Evolutionary conservation across 2,113 vertebrate species (phyloP).

Genomic region (Ivindomyrus marchei): DNA sequence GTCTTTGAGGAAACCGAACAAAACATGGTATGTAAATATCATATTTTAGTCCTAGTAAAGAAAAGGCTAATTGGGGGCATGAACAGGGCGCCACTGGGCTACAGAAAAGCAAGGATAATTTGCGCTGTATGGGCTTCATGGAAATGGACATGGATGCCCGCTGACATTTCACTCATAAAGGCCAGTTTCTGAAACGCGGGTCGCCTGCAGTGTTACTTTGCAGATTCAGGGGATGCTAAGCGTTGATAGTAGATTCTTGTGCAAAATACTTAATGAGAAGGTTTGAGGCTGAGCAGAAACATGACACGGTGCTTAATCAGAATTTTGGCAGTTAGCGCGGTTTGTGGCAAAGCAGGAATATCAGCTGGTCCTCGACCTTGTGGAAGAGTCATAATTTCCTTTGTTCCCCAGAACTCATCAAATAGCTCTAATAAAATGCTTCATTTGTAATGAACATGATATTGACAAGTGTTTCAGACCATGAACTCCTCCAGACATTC

Average conservation of each 20-base stretch:
- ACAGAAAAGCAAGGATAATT: background rate
- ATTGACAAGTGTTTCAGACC: background rate
- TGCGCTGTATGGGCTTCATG: background rate
- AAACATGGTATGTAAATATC: background rate
- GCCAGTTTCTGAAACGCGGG: background rate
- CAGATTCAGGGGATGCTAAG: background rate
- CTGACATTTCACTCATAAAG: slow-evolving; percentile 3
- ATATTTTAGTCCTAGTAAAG: background rate
- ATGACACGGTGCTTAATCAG: background rate
- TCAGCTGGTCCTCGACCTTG: background rate
- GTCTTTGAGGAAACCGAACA: background rate
- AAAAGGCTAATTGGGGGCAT: background rate
- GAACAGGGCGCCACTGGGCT: background rate
- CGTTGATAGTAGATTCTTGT: background rate
- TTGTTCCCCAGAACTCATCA: background rate
- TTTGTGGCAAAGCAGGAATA: background rate
- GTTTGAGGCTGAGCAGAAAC: background rate
- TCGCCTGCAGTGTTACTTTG: background rate
- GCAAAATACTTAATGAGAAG: background rate
- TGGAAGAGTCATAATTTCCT: background rate
- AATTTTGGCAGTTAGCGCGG: background rate
- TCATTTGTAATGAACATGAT: background rate
- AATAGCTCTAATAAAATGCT: background rate
- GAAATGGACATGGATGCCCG: background rate
- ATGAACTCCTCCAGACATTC: background rate